Evolutionary conservation across 2,797 vertebrate species (phyloP).

Genomic region (Rallus crepitans): DNA sequence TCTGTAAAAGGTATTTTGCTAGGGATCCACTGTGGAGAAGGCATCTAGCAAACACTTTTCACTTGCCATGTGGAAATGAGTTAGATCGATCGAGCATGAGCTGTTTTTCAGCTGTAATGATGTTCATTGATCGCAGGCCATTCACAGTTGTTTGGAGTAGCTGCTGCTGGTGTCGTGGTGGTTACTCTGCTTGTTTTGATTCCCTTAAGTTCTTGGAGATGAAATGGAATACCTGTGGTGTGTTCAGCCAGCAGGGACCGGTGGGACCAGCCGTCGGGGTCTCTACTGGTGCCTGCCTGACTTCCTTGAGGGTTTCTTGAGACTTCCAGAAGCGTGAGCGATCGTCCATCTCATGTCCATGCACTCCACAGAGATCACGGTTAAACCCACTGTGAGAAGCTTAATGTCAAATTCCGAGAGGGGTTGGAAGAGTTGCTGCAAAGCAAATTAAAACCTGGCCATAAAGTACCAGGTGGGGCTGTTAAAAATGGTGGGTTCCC

Average conservation of each 20-base stretch:
- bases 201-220: background rate
- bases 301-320: background rate
- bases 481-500: background rate
- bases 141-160: background rate
- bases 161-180: background rate
- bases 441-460: background rate
- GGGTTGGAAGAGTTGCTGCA: background rate
- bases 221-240: background rate
- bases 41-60: background rate
- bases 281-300: background rate
- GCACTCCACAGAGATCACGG: background rate
- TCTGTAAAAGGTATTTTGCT: background rate
- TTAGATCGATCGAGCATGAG: background rate
- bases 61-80: background rate
- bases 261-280: background rate
- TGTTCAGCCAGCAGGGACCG: background rate
- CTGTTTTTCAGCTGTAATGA: background rate
- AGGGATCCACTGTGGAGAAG: background rate
- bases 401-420: background rate
- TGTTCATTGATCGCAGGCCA: background rate
- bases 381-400: conserved; percentile 1
- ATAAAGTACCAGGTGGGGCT: background rate
- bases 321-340: background rate
- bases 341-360: background rate
- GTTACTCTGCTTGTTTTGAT: background rate